Conservation (phyloP, 2,888 invertebrate genomes). For the Cataglyphis rosenhaueri region DNA sequence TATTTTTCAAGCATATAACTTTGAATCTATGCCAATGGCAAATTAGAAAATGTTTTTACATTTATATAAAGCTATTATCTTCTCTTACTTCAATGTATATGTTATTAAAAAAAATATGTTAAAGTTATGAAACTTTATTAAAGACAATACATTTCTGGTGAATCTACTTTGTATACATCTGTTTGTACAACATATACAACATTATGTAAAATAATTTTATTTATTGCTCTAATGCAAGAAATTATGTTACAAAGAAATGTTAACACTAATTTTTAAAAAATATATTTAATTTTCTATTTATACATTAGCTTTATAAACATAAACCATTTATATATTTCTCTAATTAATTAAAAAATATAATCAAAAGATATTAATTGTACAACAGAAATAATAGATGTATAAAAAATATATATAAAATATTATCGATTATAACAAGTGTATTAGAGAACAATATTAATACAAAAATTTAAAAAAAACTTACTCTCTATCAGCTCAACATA, state of each 20-base stretch:
- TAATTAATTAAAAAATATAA: not conserved
- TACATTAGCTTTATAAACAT: not conserved
- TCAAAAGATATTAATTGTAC: not conserved
- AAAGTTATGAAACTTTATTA: not conserved
- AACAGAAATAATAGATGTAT: not conserved
- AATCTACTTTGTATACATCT: not conserved
- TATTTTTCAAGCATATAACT: conserved; percentile 8
- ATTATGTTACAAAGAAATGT: not conserved
- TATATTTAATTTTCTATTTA: conserved; percentile 2
- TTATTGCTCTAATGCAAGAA: not conserved
- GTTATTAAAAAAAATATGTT: not conserved
- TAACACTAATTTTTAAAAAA: conserved; percentile 12
- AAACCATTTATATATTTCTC: not conserved
- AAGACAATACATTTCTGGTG: not conserved
- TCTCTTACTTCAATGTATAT: not conserved
- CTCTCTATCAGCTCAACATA: conserved; percentile 58
- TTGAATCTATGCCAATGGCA: not conserved
- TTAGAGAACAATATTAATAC: not conserved
- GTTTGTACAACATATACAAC: not conserved
- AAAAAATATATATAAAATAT: not conserved
- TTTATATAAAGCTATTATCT: not conserved
- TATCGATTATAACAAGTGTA: conserved; percentile 20
- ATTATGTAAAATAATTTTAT: not conserved
- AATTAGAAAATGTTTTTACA: not conserved
- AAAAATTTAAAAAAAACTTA: conserved; percentile 42